These are phyloP conservation scores for Drosophila tripunctata DNA, from an alignment of 2,888 invertebrate species.

Conservation along the genomic window DNA sequence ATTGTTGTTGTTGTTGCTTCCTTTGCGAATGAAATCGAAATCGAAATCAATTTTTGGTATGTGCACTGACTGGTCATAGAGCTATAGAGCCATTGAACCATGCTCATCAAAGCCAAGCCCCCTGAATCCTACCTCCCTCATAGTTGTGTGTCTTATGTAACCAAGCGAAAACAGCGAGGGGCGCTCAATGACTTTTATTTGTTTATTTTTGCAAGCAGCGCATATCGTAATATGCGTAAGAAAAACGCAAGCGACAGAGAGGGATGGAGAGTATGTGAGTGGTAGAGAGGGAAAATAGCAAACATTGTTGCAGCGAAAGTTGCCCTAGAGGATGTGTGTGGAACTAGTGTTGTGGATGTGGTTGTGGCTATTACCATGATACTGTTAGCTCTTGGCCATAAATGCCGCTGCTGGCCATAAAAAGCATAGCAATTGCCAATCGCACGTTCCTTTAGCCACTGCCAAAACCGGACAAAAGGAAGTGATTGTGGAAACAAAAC, in stretches of 20 bases:
- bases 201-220: constrained; percentile 58
- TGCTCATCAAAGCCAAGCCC: constrained; percentile 62
- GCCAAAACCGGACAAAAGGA: constrained; percentile 28
- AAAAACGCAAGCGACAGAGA: background rate
- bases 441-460: constrained; percentile 25
- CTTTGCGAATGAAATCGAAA: constrained; percentile 65
- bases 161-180: constrained; percentile 34
- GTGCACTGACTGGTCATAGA: no score
- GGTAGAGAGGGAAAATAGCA: constrained; percentile 6
- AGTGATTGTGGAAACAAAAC: constrained; percentile 27
- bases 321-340: constrained; percentile 32
- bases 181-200: constrained; percentile 56
- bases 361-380: constrained; percentile 34
- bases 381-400: constrained; percentile 72
- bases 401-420: constrained; percentile 57
- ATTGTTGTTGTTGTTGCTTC: constrained; percentile 23
- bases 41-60: constrained; percentile 68
- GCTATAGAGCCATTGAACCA: constrained; percentile 69
- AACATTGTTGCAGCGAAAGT: constrained; percentile 59
- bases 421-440: constrained; percentile 59
- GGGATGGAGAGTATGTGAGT: background rate
- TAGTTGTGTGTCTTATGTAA: constrained; percentile 39
- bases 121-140: background rate
- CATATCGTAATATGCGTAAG: constrained; percentile 68
- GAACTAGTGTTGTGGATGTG: constrained; percentile 12